These are phyloP conservation scores for Percopsis omiscomaycus DNA, from an alignment of 2,797 vertebrate species.

Conservation along the genomic window DNA sequence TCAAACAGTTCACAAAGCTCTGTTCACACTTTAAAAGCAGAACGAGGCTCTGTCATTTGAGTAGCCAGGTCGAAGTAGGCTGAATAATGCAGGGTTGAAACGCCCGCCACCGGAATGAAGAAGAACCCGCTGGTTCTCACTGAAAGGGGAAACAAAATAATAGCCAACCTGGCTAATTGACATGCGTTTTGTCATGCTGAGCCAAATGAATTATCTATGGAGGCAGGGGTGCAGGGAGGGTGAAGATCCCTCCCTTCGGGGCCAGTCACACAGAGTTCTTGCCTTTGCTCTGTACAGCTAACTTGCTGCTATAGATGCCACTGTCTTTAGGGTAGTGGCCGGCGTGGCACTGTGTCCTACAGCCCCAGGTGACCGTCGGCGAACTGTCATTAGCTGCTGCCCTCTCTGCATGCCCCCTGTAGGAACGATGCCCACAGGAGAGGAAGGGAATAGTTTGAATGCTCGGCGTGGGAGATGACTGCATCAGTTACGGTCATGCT, in stretches of 20 bases:
- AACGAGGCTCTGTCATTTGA: slow-evolving; percentile 43
- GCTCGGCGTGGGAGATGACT: too few species aligned
- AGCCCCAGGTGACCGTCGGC: too few species aligned
- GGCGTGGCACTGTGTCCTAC: neutral
- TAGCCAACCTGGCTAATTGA: slow-evolving; percentile 67
- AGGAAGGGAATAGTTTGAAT: neutral
- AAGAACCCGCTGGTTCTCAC: slow-evolving; percentile 53
- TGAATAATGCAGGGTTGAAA: slow-evolving; percentile 68
- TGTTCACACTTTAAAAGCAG: slow-evolving; percentile 18
- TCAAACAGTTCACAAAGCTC: too few species aligned
- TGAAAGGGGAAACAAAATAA: slow-evolving; percentile 51
- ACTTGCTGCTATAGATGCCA: slow-evolving; percentile 28
- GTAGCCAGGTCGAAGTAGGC: slow-evolving; percentile 51
- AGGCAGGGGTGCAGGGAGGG: slow-evolving; percentile 41
- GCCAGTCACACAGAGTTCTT: slow-evolving; percentile 40
- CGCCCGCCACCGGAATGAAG: slow-evolving; percentile 34
- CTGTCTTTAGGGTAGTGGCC: slow-evolving; percentile 18
- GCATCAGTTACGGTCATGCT: too few species aligned
- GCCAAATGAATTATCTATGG: slow-evolving; percentile 73
- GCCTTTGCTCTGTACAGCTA: slow-evolving; percentile 12
- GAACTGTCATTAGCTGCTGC: neutral
- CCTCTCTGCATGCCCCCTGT: neutral
- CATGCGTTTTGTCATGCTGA: slow-evolving; percentile 71
- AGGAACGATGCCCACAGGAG: neutral
- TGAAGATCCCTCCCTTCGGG: slow-evolving; percentile 45